Evolutionary conservation across 1,140 invertebrate species (phyloP), one percentile per base, ranked within the genome.

Genomic region (Delia radicum): DNA sequence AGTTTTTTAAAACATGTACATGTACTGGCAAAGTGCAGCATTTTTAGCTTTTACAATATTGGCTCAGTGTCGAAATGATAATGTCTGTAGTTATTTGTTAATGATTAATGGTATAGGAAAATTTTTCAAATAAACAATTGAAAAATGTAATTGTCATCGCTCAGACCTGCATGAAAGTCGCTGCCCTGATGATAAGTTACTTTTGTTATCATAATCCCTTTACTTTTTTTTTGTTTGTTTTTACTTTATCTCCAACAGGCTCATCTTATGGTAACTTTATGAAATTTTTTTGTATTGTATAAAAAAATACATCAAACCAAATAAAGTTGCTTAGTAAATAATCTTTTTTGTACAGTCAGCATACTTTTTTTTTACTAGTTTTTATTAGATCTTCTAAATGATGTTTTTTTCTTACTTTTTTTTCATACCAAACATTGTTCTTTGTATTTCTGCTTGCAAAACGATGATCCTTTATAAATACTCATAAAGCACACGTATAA

Each of bases 181-280:
- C n/a, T n/a, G n/a, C n/a, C n/a, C n/a, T n/a, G n/a, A n/a, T n/a
- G n/a, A n/a, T n/a, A 42, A 42, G 37, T 42, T 1, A 42, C 37
- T 42, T 42, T 42, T 42, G 37, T 42, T 42, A 15, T 42, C 37
- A 42, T 42, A 42, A 42, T 55, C 48, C 48, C n/a, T 18, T 55
- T 55, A 18, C 46, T 15, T 55, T 15, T 13, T 69, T 37, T 69
- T 18, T 69, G 12, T 27, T 24, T 33, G n/a, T 33, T 12, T 37
- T 4, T 69, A 31, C 21, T 33, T 69, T 18, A 69, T 69, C 65
- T 69, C 7, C 29, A 42, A 69, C n/a, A 33, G 18, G 65, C 29
- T 69, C 29, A 69, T 69, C 31, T 29, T 37, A 21, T 29, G 65
- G n/a, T 69, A 31, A 69, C 65, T 69, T 69, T 69, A 69, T 69